Evolutionary conservation across 2,797 vertebrate genomes (phyloP), one percentile per base, ranked within the genome.

Genomic region (Silurus aristotelis): DNA sequence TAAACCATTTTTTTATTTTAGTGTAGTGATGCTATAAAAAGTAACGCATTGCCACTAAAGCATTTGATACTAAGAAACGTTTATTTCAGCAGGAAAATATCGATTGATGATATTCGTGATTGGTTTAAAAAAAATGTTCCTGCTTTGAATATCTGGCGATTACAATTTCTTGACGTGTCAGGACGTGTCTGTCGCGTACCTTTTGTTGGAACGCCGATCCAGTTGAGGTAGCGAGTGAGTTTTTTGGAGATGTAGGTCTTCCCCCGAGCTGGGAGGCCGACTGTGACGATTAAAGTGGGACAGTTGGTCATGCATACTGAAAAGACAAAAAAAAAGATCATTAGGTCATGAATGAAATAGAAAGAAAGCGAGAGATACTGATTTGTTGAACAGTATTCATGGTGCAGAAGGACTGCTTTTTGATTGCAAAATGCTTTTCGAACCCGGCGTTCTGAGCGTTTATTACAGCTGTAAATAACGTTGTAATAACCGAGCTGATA

Each of bases 221-320:
- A 99, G 93, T 99, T 99, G 38, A 99, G 95, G 92, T 99, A 99
- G 89, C 98, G 97, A 0, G 98, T 99, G 90, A 99, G 93, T 93
- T 99, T 99, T 93, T 99, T 99, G 6, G 98, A 99, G 92, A 99
- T 99, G 88, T 99, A 99, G 3, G 98, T 99, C 93, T 99, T 99
- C 82, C 98, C 98, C 90, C 98, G 94, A 83, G 98, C 98, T 63
- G 98, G 98, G 52, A 99, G 96, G 76, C 98, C 98, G 90, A 99
- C 98, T 52, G 98, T 99, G 89, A 99, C 97, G 60, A 99, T 99
- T 90, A 99, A 94, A 0, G 98, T 99, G 5, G 98, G 98, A 89
- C 97, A 98, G 90, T 99, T 99, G 92, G 98, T 99, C 97, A 98
- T 98, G 75, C 98, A 99, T 85, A 99, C 98, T 99, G 94, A 0